Evolutionary conservation across 2,888 invertebrate genomes (phyloP), one percentile per base, ranked within the genome.

Genomic region (Folsomia manolachei): DNA sequence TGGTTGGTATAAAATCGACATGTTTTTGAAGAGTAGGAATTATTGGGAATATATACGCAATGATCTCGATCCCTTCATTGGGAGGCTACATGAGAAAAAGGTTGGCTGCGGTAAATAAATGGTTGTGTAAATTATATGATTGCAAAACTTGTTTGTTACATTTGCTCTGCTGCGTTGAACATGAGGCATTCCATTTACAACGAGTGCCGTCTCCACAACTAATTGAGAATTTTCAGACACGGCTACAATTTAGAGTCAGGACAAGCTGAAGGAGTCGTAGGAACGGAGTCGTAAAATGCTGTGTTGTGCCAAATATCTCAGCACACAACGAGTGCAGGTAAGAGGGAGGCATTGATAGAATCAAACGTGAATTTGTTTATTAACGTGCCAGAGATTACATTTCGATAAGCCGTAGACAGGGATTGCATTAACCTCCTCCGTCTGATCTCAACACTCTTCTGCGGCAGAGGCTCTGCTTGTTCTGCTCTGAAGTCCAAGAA

Each of bases 361-460:
- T 24, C 24, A 64, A 25, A 64, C 26, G 64, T 27, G 26, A 64
- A 64, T 64, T 64, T 64, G 27, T 64, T 64, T 64, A 25, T 27
- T 27, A 64, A 64, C 64, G 64, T 64, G 64, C 26, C 27, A 64
- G 27, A 64, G 64, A 64, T 64, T 14, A 7, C 4, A 64, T 19
- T 39, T 27, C 14, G 64, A 64, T 64, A 64, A 64, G 64, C 64
- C n/a, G n/a, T n/a, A n/a, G n/a, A n/a, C n/a, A n/a, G n/a, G n/a
- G n/a, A n/a, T n/a, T n/a, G n/a, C n/a, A n/a, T n/a, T n/a, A n/a
- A n/a, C n/a, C n/a, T n/a, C n/a, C n/a, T n/a, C n/a, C n/a, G n/a
- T n/a, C n/a, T n/a, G n/a, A n/a, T n/a, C n/a, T n/a, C n/a, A n/a
- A n/a, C n/a, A n/a, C n/a, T n/a, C n/a, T n/a, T n/a, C n/a, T n/a